Percentiles rank a stretch among this genome's conserved stretches.
phyloP scores from a whole-genome alignment of 2,113 vertebrate genomes.

The Barnardius zonarius region DNA sequence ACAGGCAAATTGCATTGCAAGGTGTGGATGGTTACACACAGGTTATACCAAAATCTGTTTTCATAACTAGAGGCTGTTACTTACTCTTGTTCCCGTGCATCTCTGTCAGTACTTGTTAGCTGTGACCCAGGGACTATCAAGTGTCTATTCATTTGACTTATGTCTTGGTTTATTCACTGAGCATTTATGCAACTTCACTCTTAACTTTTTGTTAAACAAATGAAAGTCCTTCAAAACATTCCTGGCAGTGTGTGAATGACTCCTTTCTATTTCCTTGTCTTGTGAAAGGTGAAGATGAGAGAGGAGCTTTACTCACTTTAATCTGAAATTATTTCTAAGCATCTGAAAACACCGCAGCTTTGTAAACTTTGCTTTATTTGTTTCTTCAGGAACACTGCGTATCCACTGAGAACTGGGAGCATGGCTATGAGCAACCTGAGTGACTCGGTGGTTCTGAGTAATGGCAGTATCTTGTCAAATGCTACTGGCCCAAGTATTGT shows the following conservation, averaged over 20 bases:
- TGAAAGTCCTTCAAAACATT: background rate
- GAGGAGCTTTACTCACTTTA: background rate
- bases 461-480: conserved; percentile 70
- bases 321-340: background rate
- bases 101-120: background rate
- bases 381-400: conserved; percentile 5
- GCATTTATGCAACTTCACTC: background rate
- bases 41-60: background rate
- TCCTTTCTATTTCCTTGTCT: background rate
- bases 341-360: background rate
- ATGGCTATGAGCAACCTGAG: conserved; percentile 76
- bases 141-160: background rate
- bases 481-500: conserved; percentile 13
- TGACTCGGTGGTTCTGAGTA: conserved; percentile 72
- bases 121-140: background rate
- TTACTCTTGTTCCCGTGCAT: background rate
- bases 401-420: conserved; percentile 34
- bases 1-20: background rate
- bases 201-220: background rate
- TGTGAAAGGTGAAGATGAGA: background rate
- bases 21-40: background rate
- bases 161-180: background rate
- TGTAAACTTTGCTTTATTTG: background rate
- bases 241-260: background rate
- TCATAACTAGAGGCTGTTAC: background rate